These are phyloP conservation scores for Otocyon megalotis DNA, from an alignment of 2,113 vertebrate genomes.

Conservation along the genomic window DNA sequence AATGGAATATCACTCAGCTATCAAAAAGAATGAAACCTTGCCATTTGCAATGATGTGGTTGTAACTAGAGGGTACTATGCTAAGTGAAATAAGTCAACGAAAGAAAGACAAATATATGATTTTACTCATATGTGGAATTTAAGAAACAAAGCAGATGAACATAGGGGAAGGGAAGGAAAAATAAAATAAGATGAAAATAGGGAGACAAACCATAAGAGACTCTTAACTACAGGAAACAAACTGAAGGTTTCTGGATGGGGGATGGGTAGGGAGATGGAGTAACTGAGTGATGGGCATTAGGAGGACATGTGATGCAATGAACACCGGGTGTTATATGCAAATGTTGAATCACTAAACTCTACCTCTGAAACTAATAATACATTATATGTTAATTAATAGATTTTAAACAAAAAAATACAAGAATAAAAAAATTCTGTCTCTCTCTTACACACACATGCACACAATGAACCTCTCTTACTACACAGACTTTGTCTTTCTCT, in stretches of 20 bases:
- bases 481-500: neutral
- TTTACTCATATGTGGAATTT: neutral
- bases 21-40: neutral
- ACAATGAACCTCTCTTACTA: neutral
- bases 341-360: neutral
- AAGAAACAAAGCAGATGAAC: neutral
- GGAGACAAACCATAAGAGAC: neutral
- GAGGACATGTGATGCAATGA: neutral
- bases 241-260: neutral
- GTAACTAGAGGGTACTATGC: neutral
- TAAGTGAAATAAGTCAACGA: neutral
- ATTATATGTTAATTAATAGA: neutral
- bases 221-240: neutral
- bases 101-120: neutral
- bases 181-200: neutral
- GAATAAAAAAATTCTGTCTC: neutral
- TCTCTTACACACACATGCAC: neutral
- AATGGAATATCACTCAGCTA: neutral
- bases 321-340: neutral
- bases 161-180: neutral
- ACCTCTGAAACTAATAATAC: neutral
- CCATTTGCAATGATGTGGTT: neutral
- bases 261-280: neutral
- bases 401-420: neutral
- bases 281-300: neutral